Percentiles rank a stretch among this genome's conserved stretches.
phyloP scores from a whole-genome alignment of 2,113 vertebrate species.

The Pristiophorus japonicus region DNA sequence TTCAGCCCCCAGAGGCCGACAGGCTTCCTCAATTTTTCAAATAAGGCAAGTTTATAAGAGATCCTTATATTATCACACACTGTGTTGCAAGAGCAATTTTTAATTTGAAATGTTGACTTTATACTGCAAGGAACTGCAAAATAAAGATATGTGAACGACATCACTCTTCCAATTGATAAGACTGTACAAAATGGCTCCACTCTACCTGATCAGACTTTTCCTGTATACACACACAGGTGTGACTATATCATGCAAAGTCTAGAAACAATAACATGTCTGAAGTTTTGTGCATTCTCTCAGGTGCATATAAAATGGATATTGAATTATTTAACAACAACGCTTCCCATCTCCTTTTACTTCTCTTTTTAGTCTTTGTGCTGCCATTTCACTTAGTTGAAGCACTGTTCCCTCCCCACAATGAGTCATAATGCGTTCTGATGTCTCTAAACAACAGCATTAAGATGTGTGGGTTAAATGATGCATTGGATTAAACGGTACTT shows the following conservation, averaged over 20 bases:
- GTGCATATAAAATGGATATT: background rate
- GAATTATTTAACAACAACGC: background rate
- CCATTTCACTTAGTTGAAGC: background rate
- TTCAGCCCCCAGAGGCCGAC: background rate
- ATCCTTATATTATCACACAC: background rate
- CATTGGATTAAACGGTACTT: background rate
- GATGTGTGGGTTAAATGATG: constrained; percentile 13
- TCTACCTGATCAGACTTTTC: background rate
- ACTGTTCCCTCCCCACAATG: constrained; percentile 13
- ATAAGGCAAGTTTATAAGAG: background rate
- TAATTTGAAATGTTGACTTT: background rate
- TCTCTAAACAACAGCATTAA: background rate
- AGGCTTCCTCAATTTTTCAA: background rate
- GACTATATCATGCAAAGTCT: background rate
- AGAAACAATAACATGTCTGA: background rate
- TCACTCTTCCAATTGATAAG: background rate
- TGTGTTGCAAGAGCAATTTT: background rate
- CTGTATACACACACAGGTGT: background rate
- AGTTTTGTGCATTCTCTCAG: background rate
- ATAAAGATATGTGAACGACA: background rate
- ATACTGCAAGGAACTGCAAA: background rate
- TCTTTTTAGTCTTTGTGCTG: background rate
- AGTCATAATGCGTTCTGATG: constrained; percentile 17
- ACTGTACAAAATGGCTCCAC: background rate
- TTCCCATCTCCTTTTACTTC: background rate